These are phyloP conservation scores for Apostichopus californicus DNA, from an alignment of 35 echinoderm and acorn worm species.

Conservation along the genomic window DNA sequence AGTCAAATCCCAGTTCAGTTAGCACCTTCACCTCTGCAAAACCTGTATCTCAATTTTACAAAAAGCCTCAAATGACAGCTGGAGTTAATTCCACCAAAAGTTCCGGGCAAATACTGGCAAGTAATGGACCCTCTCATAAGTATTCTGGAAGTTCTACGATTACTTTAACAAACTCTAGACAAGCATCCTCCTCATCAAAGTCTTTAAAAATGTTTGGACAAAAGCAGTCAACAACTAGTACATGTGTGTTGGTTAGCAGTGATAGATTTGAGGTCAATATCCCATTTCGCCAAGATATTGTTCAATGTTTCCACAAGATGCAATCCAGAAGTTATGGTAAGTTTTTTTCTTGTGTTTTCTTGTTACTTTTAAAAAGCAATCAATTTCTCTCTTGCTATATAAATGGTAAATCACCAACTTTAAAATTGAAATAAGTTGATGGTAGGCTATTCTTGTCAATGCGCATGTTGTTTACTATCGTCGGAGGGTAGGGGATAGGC, in stretches of 20 bases:
- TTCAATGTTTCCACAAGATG: slow-evolving; percentile 25
- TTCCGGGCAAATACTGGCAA: not conserved
- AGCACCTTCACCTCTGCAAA: not conserved
- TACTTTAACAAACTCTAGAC: not conserved
- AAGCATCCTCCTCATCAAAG: not conserved
- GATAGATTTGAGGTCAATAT: slow-evolving; percentile 28
- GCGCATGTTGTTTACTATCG: no score
- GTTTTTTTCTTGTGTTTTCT: not conserved
- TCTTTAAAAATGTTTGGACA: slow-evolving; percentile 25
- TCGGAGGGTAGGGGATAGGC: no score
- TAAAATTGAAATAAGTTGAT: no score
- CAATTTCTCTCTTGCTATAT: no score
- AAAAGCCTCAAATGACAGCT: slow-evolving; percentile 1
- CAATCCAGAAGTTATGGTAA: slow-evolving; percentile 37
- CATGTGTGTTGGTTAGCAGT: not conserved
- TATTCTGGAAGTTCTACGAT: not conserved
- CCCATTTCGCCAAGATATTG: slow-evolving; percentile 13
- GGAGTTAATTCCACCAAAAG: not conserved
- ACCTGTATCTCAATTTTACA: slow-evolving; percentile 32
- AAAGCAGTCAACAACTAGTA: not conserved
- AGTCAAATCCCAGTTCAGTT: not conserved
- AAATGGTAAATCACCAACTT: no score
- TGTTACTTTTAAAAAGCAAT: no score
- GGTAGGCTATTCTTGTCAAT: no score
- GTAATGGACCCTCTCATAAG: not conserved